phyloP scores from a whole-genome alignment of 2,888 invertebrate species.

The Meta bourneti region DNA sequence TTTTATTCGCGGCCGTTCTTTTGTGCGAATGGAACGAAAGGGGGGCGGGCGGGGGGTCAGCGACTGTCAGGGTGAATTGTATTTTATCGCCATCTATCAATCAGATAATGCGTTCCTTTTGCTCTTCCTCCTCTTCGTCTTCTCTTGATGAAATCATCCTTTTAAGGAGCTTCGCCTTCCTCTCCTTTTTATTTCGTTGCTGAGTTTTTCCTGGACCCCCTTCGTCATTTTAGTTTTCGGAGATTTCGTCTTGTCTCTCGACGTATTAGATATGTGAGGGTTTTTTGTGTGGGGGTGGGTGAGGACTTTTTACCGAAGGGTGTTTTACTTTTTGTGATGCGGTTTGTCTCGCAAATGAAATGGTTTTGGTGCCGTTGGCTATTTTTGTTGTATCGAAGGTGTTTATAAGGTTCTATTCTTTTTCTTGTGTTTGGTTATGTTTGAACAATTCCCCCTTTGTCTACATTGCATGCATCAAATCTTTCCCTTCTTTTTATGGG shows the following conservation, averaged over 20 bases:
- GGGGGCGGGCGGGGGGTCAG: constrained; percentile 44
- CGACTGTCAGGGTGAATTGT: constrained; percentile 71
- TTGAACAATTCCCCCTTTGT: too few species aligned
- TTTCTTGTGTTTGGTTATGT: too few species aligned
- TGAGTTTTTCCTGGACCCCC: constrained; percentile 10
- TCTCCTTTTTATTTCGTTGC: constrained; percentile 50
- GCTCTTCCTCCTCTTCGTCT: constrained; percentile 41
- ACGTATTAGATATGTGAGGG: too few species aligned
- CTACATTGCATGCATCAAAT: too few species aligned
- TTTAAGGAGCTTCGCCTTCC: constrained; percentile 53
- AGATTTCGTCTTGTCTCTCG: neutral
- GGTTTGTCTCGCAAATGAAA: too few species aligned
- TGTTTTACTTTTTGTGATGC: too few species aligned
- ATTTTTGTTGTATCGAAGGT: too few species aligned
- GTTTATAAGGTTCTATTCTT: too few species aligned
- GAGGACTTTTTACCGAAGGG: too few species aligned
- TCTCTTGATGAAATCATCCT: constrained; percentile 72
- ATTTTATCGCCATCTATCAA: constrained; percentile 74
- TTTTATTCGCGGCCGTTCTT: constrained; percentile 67
- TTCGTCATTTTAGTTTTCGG: constrained; percentile 20
- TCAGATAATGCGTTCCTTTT: constrained; percentile 70
- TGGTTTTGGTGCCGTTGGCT: too few species aligned
- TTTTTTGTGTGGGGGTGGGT: too few species aligned
- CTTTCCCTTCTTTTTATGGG: too few species aligned
- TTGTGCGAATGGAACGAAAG: constrained; percentile 38